These are phyloP conservation scores for Phrynocephalus forsythii DNA, from an alignment of 2,797 vertebrate species.

Conservation along the genomic window DNA sequence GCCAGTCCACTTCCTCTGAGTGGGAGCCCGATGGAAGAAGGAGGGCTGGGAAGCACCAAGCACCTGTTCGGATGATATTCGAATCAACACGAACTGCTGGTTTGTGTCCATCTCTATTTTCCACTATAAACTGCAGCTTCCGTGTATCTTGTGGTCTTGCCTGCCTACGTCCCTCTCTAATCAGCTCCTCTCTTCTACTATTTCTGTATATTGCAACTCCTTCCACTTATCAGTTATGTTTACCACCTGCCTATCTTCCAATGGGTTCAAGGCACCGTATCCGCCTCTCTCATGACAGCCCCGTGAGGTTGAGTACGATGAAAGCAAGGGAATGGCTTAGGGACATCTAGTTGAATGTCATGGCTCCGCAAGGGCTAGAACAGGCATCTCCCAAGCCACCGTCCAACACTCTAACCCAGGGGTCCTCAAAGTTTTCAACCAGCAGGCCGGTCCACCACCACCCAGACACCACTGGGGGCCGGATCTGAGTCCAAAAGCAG, in stretches of 20 bases:
- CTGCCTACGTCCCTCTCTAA: too few species aligned
- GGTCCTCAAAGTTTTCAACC: too few species aligned
- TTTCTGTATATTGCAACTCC: neutral
- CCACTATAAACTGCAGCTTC: too few species aligned
- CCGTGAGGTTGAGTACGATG: neutral
- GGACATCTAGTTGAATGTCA: neutral
- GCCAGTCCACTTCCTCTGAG: too few species aligned
- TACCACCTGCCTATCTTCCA: neutral
- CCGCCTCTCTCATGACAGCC: neutral
- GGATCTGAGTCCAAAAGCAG: too few species aligned
- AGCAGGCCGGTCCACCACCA: too few species aligned
- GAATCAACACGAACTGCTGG: too few species aligned
- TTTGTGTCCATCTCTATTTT: too few species aligned
- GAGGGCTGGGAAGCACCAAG: too few species aligned
- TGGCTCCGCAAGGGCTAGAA: neutral
- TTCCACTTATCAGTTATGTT: neutral
- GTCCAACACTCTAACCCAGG: neutral
- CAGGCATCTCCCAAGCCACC: neutral
- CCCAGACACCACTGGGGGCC: too few species aligned
- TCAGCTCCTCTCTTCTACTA: neutral
- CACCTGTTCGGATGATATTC: too few species aligned
- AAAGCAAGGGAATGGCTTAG: neutral
- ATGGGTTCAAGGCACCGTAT: neutral
- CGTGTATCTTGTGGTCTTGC: neutral
- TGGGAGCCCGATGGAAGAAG: too few species aligned